Evolutionary conservation across 1,140 invertebrate species (phyloP).

Genomic region (Aporrectodea caliginosa): DNA sequence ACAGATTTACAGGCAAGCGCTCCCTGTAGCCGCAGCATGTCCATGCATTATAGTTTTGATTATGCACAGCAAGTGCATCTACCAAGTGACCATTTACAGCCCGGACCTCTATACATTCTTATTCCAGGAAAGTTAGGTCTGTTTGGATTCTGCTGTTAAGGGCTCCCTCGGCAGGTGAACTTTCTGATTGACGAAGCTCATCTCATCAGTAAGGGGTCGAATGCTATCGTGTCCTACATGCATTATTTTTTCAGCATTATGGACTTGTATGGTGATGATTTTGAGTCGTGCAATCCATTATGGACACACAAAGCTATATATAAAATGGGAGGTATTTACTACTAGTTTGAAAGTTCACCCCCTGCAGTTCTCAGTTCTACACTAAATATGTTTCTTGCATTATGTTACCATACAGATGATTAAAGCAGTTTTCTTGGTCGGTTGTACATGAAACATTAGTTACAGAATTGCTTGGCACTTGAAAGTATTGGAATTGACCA

Average conservation of each 20-base stretch:
- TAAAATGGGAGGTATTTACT: too few relatives aligned
- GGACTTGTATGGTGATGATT: too few relatives aligned
- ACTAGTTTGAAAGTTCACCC: too few relatives aligned
- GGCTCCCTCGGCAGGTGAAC: conserved; percentile 35
- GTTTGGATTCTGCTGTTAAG: conserved; percentile 39
- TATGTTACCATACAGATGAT: too few relatives aligned
- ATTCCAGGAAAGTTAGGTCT: conserved; percentile 38
- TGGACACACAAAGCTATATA: too few relatives aligned
- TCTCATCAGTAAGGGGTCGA: conserved; percentile 35
- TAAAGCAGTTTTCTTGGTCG: too few relatives aligned
- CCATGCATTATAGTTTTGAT: conserved; percentile 40
- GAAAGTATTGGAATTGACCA: too few relatives aligned
- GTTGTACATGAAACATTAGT: too few relatives aligned
- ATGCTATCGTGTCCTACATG: conserved; percentile 36
- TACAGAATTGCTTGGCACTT: too few relatives aligned
- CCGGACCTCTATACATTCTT: conserved; percentile 39
- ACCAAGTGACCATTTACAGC: conserved; percentile 35
- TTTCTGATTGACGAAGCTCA: conserved; percentile 34
- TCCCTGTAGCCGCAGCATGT: not conserved
- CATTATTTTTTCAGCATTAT: conserved; percentile 38
- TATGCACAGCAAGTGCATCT: conserved; percentile 41
- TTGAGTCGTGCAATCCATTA: too few relatives aligned
- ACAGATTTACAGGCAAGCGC: not conserved
- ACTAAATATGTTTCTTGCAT: too few relatives aligned
- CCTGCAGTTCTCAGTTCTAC: too few relatives aligned